Base-by-base conservation (phyloP, 2,888 invertebrate species). In the Myopa tessellatipennis region DNA sequence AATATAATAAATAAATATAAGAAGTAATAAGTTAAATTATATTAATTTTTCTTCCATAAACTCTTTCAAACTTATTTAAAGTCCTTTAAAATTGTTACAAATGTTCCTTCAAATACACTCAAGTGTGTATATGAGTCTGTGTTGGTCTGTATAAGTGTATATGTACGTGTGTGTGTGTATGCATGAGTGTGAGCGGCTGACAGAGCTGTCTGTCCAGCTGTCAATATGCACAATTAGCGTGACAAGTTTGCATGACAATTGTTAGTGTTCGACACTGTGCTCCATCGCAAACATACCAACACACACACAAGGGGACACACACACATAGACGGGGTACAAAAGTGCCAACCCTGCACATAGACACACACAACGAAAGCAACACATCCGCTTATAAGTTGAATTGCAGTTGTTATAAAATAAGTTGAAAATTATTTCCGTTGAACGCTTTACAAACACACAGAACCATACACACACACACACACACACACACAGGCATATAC, bases 191-290 rank as follows among this genome's bases (percentile, higher is more conserved):
- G 16, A 16, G 5, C n/a, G 63, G 18, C 63, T 63, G 63, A 12
- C 63, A 34, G 63, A 12, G 63, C 74, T 52, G 50, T 16, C 55
- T 55, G 67, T 55, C 74, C 4, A 52, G n/a, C 67, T 67, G 74
- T 74, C 74, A 74, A 75, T 75, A 55, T 45, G 58, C 68, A 26
- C 75, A 75, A 69, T 75, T 75, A 75, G 68, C 69, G 60, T 40
- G 18, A 50, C 38, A 40, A 58, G 40, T 69, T 68, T 75, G 68
- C 60, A 14, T 52, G 68, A 58, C 75, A 75, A 45, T 68, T 68
- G 75, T 68, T 75, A 68, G 68, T 26, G 34, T 60, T 68, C 68
- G 40, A 68, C 68, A 16, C 58, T 73, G 68, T 60, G 38, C 75
- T 75, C 36, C 65, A 74, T 65, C 67, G 36, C 38, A 36, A 40